Percentiles rank a stretch among this genome's conserved stretches.
phyloP scores from a whole-genome alignment of 1,140 invertebrate species.

The Dendrolimus punctatus region DNA sequence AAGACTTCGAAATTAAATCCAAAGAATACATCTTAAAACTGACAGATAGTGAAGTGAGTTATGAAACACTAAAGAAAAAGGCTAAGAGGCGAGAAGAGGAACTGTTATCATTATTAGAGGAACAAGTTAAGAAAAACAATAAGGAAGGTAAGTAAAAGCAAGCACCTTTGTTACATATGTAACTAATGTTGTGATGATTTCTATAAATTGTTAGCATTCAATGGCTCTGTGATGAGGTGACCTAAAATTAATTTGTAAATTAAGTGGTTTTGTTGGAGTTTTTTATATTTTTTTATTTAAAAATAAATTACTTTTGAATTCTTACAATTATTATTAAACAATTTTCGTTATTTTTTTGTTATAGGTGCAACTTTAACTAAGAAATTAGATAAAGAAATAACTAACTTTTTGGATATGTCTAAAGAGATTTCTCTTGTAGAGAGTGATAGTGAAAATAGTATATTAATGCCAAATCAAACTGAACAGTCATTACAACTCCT shows the following conservation, averaged over 20 bases:
- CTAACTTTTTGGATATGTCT: slow-evolving; percentile 32
- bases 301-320: slow-evolving; percentile 6
- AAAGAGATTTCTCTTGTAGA: slow-evolving; percentile 37
- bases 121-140: slow-evolving; percentile 24
- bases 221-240: too few species aligned
- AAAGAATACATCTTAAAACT: slow-evolving; percentile 41
- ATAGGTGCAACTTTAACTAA: slow-evolving; percentile 27
- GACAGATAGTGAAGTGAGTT: slow-evolving; percentile 52
- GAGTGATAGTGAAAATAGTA: slow-evolving; percentile 36
- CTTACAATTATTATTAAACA: too few species aligned
- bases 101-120: slow-evolving; percentile 44
- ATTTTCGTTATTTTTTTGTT: slow-evolving; percentile 6
- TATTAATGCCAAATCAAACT: slow-evolving; percentile 15
- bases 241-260: too few species aligned
- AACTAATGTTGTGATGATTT: too few species aligned
- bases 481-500: slow-evolving; percentile 16
- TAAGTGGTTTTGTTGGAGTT: not conserved
- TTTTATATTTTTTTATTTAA: slow-evolving; percentile 6
- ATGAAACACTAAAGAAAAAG: slow-evolving; percentile 50
- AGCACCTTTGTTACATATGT: too few species aligned
- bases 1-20: slow-evolving; percentile 31
- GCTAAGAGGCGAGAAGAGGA: slow-evolving; percentile 49
- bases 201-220: too few species aligned
- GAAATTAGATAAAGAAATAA: slow-evolving; percentile 20
- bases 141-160: slow-evolving; percentile 27